Conservation (phyloP, 2,888 invertebrate genomes). For the Philopedon plagiatum region DNA sequence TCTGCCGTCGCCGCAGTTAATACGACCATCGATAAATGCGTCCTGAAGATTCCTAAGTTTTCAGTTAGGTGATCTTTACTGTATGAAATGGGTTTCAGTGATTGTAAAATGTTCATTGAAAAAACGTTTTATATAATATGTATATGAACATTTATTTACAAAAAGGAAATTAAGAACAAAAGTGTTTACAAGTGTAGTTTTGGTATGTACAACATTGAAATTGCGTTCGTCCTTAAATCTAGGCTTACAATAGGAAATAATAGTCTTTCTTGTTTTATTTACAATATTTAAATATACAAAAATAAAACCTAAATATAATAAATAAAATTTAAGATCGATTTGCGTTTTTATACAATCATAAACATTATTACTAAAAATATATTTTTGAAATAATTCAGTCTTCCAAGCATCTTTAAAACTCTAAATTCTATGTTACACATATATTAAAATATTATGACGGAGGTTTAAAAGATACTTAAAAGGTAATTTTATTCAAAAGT, state of each 20-base stretch:
- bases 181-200: constrained; percentile 50
- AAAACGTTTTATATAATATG: not conserved
- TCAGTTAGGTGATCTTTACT: too few relatives aligned
- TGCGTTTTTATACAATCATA: constrained; percentile 40
- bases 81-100: too few relatives aligned
- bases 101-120: too few relatives aligned
- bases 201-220: constrained; percentile 46
- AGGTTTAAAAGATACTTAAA: constrained; percentile 32
- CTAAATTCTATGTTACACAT: not conserved
- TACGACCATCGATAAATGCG: too few relatives aligned
- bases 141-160: constrained; percentile 53
- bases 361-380: constrained; percentile 28
- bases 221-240: constrained; percentile 31
- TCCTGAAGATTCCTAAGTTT: too few relatives aligned
- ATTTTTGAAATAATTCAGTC: constrained; percentile 25
- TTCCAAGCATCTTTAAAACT: constrained; percentile 28
- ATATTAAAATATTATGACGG: not conserved
- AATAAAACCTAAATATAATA: constrained; percentile 39
- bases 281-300: constrained; percentile 49
- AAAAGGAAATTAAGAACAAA: constrained; percentile 47
- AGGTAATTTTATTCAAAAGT: constrained; percentile 19
- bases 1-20: too few relatives aligned
- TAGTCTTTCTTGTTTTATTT: constrained; percentile 48
- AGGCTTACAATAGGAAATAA: constrained; percentile 36
- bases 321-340: constrained; percentile 44